Conservation (phyloP, 2,113 vertebrate genomes). For the Fregetta grallaria region DNA sequence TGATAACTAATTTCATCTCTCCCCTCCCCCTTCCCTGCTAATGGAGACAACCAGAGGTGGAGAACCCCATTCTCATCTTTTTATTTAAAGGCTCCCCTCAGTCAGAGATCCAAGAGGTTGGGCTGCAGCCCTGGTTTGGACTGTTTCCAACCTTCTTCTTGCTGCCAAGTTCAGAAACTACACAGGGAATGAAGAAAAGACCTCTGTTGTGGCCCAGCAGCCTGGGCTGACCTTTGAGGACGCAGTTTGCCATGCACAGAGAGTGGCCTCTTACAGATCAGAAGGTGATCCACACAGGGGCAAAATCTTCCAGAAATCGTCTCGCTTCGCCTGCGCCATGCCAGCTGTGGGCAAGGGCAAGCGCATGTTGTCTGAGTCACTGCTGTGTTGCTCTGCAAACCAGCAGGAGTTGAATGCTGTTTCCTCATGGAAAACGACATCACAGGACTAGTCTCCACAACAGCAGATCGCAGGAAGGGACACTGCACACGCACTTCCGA, state of each 20-base stretch:
- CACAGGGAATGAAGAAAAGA: not conserved
- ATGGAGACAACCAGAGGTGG: not conserved
- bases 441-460: not conserved
- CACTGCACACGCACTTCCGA: not conserved
- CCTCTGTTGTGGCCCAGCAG: rapidly evolving
- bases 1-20: not conserved
- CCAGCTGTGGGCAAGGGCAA: not conserved
- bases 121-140: not conserved
- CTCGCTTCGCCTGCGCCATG: rapidly evolving
- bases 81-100: not conserved
- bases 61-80: not conserved
- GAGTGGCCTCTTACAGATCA: not conserved
- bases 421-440: not conserved
- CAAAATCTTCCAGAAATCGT: not conserved
- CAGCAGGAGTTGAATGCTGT: not conserved
- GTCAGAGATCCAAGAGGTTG: not conserved
- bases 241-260: not conserved
- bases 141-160: not conserved
- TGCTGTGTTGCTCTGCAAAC: not conserved
- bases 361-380: not conserved
- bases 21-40: rapidly evolving
- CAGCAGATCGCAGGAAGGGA: not conserved
- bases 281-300: too few relatives aligned
- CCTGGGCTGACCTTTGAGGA: not conserved
- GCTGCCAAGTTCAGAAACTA: not conserved